Base-by-base conservation (phyloP, 2,113 vertebrate genomes). In the Aspiorhynchus laticeps region DNA sequence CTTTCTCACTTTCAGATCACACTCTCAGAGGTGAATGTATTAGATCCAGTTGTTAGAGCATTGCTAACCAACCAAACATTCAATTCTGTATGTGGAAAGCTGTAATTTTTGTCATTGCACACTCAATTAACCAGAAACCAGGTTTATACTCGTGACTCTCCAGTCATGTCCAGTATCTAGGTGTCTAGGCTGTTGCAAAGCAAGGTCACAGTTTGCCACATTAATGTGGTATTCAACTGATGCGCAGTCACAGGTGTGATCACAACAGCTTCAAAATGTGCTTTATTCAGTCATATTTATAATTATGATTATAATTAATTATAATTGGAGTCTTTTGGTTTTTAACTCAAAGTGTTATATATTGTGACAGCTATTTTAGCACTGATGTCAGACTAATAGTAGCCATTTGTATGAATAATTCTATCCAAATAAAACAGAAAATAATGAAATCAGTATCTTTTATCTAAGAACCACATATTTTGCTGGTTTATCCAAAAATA, bases 1-100 rank as follows among this genome's bases (percentile, higher is more conserved):
- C 67, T 43, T 76, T 71, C 46, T 67, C 33, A 61, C 75, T 59
- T 78, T 88, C 75, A 88, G 75, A 80, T 84, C 87, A 67, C 86
- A 86, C 46, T 78, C 2, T 2, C 85, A 74, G 71, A 86, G 26
- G 46, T 84, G 65, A 86, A 80, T 84, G 75, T 65, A 86, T 88
- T 86, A 84, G 85, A 59, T 76, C 33, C 26, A 14, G 81, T 67
- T 31, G 48, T 75, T 75, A 81, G 67, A 77, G 63, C 48, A 80
- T 84, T 75, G 28, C 38, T 75, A 46, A 26, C 41, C 38, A 15
- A 41, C 24, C 41, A 46, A 46, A 53, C 14, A 78, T 78, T 78
- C 4, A 17, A 78, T 31, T 78, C 1, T 75, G 4, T 31, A 78
- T 33, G 75, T 53, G 75, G 41, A 33, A 21, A 78, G 17, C 1